A percentile compares a stretch with the other conserved stretches of the same genome.
Conservation (phyloP, 2,113 vertebrate species). For the Myotis lucifugus region DNA sequence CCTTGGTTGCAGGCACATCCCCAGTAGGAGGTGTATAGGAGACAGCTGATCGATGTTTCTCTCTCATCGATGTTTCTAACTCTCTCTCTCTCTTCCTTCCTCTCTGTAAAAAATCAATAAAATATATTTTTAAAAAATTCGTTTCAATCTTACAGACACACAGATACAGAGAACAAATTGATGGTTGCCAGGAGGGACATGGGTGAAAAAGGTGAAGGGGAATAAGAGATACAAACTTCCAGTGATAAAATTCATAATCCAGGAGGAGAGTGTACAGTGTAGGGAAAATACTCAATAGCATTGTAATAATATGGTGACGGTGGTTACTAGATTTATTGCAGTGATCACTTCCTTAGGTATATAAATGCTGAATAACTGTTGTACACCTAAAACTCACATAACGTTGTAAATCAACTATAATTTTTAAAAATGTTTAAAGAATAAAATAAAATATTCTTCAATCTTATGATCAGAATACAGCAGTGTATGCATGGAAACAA, state of each 20-base stretch:
- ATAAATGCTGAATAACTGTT: background rate
- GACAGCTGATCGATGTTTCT: no score
- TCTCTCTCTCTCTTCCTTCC: no score
- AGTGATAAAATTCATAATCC: background rate
- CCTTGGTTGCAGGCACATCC: no score
- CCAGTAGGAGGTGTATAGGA: no score
- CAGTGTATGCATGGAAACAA: background rate
- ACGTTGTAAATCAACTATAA: background rate
- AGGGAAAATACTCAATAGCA: background rate
- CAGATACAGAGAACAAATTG: background rate
- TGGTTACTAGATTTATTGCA: background rate
- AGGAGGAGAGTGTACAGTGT: no score
- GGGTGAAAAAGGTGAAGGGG: background rate
- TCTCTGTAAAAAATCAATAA: no score
- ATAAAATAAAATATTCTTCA: background rate
- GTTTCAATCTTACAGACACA: background rate
- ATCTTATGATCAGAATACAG: background rate
- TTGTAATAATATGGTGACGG: no score
- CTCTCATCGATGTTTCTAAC: no score
- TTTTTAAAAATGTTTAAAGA: background rate
- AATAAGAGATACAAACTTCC: background rate
- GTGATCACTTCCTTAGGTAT: background rate
- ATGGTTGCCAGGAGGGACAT: no score
- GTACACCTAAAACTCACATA: background rate
- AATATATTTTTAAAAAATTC: background rate